Evolutionary conservation across 2,797 vertebrate genomes (phyloP).

Genomic region (Psittacula derbiana): DNA sequence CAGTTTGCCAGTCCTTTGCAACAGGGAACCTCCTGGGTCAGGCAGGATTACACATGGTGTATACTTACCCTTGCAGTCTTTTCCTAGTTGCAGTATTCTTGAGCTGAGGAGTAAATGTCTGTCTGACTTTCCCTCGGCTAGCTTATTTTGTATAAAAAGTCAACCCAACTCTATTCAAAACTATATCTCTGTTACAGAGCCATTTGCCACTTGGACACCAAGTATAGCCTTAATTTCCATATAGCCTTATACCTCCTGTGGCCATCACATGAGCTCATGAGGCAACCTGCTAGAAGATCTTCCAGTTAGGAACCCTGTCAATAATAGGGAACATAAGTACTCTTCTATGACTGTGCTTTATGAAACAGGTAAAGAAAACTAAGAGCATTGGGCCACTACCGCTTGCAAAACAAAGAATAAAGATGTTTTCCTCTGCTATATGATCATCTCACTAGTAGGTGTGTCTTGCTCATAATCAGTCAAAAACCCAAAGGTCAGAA

Average conservation of each 20-base stretch:
- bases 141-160: not conserved
- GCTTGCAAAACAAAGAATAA: not conserved
- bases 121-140: not conserved
- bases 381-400: not conserved
- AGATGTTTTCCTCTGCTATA: not conserved
- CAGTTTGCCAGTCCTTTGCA: not conserved
- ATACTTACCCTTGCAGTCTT: not conserved
- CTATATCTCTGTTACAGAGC: not conserved
- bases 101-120: not conserved
- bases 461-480: not conserved
- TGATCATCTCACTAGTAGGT: not conserved
- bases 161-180: not conserved
- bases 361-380: not conserved
- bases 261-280: not conserved
- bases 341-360: not conserved
- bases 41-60: not conserved
- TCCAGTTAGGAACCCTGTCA: not conserved
- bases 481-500: not conserved
- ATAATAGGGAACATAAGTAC: not conserved
- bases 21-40: not conserved
- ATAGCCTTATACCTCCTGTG: not conserved
- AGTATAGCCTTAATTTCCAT: not conserved
- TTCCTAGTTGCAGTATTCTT: not conserved
- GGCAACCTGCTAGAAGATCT: not conserved
- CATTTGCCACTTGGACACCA: not conserved